A percentile compares a stretch with the other conserved stretches of the same genome.
phyloP scores from a whole-genome alignment of 2,113 vertebrate genomes.

The Clarias batrachus region DNA sequence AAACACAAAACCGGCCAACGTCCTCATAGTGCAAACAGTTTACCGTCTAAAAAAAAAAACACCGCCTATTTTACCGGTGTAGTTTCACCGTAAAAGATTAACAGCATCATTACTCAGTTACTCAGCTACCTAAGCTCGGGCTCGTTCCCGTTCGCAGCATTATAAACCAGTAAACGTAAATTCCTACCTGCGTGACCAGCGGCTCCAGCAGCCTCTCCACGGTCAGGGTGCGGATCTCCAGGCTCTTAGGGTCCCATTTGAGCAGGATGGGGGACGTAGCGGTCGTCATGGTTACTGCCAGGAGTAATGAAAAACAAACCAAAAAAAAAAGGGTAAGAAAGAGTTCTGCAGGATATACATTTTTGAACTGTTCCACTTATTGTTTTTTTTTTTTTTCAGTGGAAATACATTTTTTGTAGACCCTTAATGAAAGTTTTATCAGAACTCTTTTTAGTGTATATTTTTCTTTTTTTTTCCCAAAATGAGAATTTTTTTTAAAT shows the following conservation, averaged over 20 bases:
- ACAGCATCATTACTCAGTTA: too few species aligned
- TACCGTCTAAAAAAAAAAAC: background rate
- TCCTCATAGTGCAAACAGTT: background rate
- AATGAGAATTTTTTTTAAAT: too few species aligned
- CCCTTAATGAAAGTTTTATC: too few species aligned
- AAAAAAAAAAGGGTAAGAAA: background rate
- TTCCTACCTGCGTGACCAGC: conserved; percentile 77
- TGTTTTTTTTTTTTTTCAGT: too few species aligned
- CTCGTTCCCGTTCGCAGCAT: background rate
- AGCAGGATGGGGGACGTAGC: conserved; percentile 80
- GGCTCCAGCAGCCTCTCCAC: conserved; percentile 81
- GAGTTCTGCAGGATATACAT: background rate
- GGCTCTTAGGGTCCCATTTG: conserved; percentile 82
- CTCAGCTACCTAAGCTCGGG: background rate
- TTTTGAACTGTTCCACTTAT: too few species aligned
- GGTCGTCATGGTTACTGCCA: conserved; percentile 76
- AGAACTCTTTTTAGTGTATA: too few species aligned
- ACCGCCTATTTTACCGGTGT: background rate
- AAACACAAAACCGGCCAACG: background rate
- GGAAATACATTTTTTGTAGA: too few species aligned
- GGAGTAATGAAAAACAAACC: background rate
- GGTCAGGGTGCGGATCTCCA: conserved; percentile 80
- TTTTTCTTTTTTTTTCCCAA: too few species aligned
- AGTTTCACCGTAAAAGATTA: background rate
- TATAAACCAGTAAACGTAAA: background rate